Evolutionary conservation across 2,888 invertebrate species (phyloP).

Genomic region (Hedychridium roseum): DNA sequence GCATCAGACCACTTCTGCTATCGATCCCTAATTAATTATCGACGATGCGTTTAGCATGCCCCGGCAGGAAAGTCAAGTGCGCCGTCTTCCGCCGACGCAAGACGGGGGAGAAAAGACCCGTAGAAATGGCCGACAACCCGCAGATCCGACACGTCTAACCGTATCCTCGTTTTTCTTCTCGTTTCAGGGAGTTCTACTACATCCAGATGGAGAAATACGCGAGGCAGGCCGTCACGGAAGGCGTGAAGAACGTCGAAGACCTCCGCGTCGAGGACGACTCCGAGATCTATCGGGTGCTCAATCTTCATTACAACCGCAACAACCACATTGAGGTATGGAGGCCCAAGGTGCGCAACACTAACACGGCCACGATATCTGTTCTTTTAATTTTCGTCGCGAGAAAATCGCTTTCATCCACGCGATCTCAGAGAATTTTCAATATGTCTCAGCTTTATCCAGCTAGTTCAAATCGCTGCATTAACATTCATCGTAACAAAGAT

Average conservation of each 20-base stretch:
- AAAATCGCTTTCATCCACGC: no score
- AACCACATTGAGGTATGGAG: conserved; percentile 91
- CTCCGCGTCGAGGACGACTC: conserved; percentile 94
- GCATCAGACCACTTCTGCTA: conserved; percentile 43
- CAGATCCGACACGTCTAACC: background rate
- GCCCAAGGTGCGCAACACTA: conserved; percentile 71
- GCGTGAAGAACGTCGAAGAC: conserved; percentile 91
- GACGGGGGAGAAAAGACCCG: conserved; percentile 7
- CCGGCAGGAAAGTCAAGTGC: background rate
- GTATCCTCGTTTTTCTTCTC: background rate
- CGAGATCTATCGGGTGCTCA: conserved; percentile 96
- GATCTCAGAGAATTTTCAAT: no score
- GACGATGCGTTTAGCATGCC: conserved; percentile 34
- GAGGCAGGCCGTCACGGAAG: conserved; percentile 96
- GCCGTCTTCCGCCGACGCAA: conserved; percentile 14
- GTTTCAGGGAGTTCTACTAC: conserved; percentile 98
- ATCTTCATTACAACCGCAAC: conserved; percentile 98
- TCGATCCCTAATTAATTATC: conserved; percentile 53
- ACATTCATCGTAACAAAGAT: no score
- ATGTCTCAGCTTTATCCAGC: no score
- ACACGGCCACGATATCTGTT: conserved; percentile 54
- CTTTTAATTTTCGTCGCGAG: conserved; percentile 29
- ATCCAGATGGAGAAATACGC: conserved; percentile 99
- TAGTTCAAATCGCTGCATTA: no score
- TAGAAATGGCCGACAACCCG: conserved; percentile 16